phyloP scores from a whole-genome alignment of 2,797 vertebrate genomes.

The Tenualosa thibaudeaui region DNA sequence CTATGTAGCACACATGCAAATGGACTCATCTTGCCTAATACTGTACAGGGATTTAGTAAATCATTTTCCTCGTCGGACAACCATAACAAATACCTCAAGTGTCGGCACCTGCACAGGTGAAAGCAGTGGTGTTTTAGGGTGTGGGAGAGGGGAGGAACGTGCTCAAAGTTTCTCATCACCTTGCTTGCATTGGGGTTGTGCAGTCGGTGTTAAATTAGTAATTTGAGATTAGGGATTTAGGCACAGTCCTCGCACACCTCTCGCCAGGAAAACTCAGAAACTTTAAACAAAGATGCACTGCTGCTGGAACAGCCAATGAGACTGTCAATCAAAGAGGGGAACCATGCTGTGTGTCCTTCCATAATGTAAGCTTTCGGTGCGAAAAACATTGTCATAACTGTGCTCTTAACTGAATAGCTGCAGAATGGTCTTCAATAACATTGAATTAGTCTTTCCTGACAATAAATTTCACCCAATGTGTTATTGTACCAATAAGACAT shows the following conservation, averaged over 20 bases:
- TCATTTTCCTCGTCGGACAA: conserved; percentile 61
- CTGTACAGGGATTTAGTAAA: conserved; percentile 54
- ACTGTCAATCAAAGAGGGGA: neutral
- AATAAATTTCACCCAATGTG: neutral
- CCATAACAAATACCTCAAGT: conserved; percentile 67
- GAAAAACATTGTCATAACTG: neutral
- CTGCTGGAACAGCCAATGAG: no score
- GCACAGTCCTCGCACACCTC: conserved; percentile 5
- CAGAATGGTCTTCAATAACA: neutral
- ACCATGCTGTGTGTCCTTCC: neutral
- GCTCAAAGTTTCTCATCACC: neutral
- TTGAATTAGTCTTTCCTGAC: neutral
- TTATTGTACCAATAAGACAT: neutral
- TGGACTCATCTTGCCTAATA: conserved; percentile 62
- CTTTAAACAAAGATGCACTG: neutral
- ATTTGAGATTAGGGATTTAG: conserved; percentile 22
- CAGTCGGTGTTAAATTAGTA: conserved; percentile 22
- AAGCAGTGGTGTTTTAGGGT: neutral
- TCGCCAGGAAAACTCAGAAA: neutral
- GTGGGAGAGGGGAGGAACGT: neutral
- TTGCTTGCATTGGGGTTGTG: conserved; percentile 18
- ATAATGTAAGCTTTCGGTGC: neutral
- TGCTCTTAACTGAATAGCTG: neutral
- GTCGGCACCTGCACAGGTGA: conserved; percentile 14
- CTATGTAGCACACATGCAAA: conserved; percentile 67